Evolutionary conservation across 2,113 vertebrate genomes (phyloP), one percentile per base, ranked within the genome.

Genomic region (Callionymus lyra): DNA sequence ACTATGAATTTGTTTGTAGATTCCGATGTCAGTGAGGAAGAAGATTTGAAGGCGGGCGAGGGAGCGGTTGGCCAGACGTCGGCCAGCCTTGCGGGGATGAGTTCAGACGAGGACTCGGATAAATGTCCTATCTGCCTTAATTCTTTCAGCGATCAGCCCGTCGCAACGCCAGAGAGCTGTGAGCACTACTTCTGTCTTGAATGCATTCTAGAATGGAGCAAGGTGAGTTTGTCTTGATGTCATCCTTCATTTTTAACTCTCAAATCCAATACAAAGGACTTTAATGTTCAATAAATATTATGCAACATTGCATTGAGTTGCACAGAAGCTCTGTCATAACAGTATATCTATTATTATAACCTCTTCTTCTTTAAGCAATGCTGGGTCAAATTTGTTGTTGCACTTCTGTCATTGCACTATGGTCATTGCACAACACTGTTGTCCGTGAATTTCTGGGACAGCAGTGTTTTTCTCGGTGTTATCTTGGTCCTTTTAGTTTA

Each of bases 121-220:
- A 93, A 84, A 61, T 98, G 95, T 72, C 92, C 95, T 0, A 97
- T 98, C 59, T 98, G 95, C 64, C 90, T 98, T 41, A 97, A 98
- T 49, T 81, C 75, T 0, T 94, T 98, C 49, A 81, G 74, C 47
- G 89, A 82, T 65, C 95, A 98, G 77, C 90, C 86, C 1, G 87
- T 97, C 60, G 95, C 94, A 12, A 97, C 93, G 0, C 95, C 95
- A 0, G 92, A 97, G 79, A 90, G 37, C 77, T 99, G 95, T 44
- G 76, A 86, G 57, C 94, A 98, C 70, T 93, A 92, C 65, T 99
- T 98, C 83, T 99, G 95, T 66, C 82, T 98, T 16, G 95, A 99
- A 69, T 99, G 95, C 67, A 93, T 99, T 0, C 68, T 90, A 10
- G 93, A 94, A 50, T 99, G 95, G 95, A 76, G 93, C 9, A 98